phyloP scores from a whole-genome alignment of 2,113 vertebrate genomes.

The Cyrtonyx montezumae region DNA sequence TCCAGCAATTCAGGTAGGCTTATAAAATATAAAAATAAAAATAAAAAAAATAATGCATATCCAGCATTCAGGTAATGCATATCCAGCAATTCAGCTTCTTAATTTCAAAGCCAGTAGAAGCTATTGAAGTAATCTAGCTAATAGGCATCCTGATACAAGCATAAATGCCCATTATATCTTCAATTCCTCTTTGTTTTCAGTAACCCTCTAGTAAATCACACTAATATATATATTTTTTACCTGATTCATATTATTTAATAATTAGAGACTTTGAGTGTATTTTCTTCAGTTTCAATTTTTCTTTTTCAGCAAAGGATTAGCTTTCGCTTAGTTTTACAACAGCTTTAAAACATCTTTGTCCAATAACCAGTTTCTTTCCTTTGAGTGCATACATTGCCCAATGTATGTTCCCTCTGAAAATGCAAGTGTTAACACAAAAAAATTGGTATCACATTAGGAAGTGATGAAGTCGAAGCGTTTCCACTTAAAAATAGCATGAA shows the following conservation, averaged over 20 bases:
- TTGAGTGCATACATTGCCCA: neutral
- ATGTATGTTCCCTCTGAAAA: neutral
- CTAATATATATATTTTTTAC: neutral
- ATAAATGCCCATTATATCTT: constrained; percentile 51
- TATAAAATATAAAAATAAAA: too few species aligned
- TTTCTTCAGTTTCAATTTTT: neutral
- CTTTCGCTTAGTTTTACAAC: neutral
- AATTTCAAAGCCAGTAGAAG: constrained; percentile 53
- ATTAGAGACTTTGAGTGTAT: neutral
- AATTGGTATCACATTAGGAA: neutral
- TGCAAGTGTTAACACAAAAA: neutral
- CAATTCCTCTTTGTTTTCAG: constrained; percentile 26
- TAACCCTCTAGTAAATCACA: constrained; percentile 30
- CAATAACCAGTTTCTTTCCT: neutral
- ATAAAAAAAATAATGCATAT: constrained; percentile 13
- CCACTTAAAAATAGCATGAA: neutral
- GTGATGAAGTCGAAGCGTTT: neutral
- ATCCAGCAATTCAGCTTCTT: too few species aligned
- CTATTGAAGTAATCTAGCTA: constrained; percentile 65
- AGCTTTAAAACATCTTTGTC: neutral
- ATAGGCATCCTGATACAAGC: constrained; percentile 42
- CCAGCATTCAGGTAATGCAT: constrained; percentile 17
- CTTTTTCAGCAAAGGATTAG: neutral
- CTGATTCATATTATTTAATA: neutral
- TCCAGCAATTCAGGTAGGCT: constrained; percentile 11